Evolutionary conservation across 1,140 invertebrate species (phyloP), one percentile per base, ranked within the genome.

Genomic region (Cyclargus thomasi): DNA sequence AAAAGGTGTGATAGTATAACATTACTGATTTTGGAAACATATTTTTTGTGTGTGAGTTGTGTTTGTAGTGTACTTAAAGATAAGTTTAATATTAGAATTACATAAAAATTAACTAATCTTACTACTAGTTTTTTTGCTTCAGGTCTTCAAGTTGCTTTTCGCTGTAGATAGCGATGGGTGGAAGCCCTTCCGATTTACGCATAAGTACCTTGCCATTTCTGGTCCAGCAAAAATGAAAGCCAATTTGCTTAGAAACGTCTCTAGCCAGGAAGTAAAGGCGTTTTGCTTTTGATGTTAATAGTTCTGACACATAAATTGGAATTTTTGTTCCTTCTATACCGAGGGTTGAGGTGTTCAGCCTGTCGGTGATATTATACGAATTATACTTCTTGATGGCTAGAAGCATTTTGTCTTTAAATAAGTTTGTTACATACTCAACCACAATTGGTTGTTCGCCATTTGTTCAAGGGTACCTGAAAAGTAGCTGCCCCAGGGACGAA

Each of bases 401-500:
- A n/a, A 70, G 2, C 0, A 47, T 47, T 7, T 55, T 63, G 5
- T 20, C 23, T 20, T 66, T 66, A 6, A 16, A 23, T 1, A 70
- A 11, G 2, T 39, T 63, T 1, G 64, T 53, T 2, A 59, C 63
- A 20, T 53, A 69, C 14, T 69, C 59, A 5, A 69, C 36, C 2
- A 69, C 35, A 14, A 69, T 65, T 1, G 64, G 68, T 2, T 59
- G 21, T 23, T 65, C 39, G 2, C 29, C 64, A 20, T 29, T 29
- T 29, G 29, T 73, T 65, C 21, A 73, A 59, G n/a, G 66, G 67
- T 1, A 59, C 72, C 53, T 73, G 69, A 10, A 55, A 21, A 17
- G 68, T 55, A 23, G 80, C 76, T 11, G 78, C 78, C 10, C 76
- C 53, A 0, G 74, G 75, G 1, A 85, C 22, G 62, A 72, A 84